A percentile compares a stretch with the other conserved stretches of the same genome.
Evolutionary conservation across 1,140 invertebrate genomes (phyloP).

Genomic region (Formica exsecta): DNA sequence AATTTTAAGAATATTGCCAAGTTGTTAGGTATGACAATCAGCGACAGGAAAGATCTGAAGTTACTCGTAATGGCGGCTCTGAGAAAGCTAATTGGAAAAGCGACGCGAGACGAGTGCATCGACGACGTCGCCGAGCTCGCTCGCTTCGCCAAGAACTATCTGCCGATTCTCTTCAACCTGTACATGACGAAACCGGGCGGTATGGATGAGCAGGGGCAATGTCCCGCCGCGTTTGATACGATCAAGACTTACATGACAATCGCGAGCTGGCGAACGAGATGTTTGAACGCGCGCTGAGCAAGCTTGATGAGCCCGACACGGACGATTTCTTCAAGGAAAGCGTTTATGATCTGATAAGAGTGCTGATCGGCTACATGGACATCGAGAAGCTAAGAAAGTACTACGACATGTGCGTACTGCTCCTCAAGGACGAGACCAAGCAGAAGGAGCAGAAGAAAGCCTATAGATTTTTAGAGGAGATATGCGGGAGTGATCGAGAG

Average conservation of each 20-base stretch:
- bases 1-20: constrained; percentile 92
- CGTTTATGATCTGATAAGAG: constrained; percentile 92
- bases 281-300: constrained; percentile 90
- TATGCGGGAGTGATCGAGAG: too few relatives aligned
- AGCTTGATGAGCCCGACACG: constrained; percentile 86
- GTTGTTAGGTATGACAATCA: constrained; percentile 92
- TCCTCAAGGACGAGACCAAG: too few relatives aligned
- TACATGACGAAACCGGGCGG: constrained; percentile 92
- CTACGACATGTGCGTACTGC: too few relatives aligned
- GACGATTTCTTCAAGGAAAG: constrained; percentile 91
- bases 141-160: constrained; percentile 95
- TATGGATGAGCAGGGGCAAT: constrained; percentile 91
- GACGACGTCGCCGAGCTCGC: constrained; percentile 88
- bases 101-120: constrained; percentile 86
- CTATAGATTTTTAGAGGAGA: too few relatives aligned
- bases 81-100: constrained; percentile 89
- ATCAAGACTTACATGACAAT: constrained; percentile 93
- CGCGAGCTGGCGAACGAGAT: constrained; percentile 89
- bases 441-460: too few relatives aligned
- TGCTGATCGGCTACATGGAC: constrained; percentile 90
- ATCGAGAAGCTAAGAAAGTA: constrained; percentile 86
- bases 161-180: constrained; percentile 96
- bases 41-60: constrained; percentile 90
- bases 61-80: constrained; percentile 91
- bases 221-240: constrained; percentile 93